phyloP scores from a whole-genome alignment of 2,797 vertebrate species.

The Lagocephalus sceleratus region DNA sequence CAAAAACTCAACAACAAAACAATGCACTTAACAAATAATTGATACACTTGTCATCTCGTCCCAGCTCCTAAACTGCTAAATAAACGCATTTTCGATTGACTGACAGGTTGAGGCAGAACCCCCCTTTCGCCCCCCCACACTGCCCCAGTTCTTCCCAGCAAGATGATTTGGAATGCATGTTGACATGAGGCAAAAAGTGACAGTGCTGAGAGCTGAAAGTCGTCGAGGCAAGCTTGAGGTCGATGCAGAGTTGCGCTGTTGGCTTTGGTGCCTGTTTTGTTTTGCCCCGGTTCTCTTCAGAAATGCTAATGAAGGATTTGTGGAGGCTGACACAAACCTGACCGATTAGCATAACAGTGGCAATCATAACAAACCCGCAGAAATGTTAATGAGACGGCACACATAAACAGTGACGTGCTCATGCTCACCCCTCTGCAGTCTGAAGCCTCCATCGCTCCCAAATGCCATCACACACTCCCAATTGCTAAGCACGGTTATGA shows the following conservation, averaged over 20 bases:
- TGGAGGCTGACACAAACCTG: slow-evolving; percentile 39
- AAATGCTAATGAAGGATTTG: slow-evolving; percentile 63
- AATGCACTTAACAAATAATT: slow-evolving; percentile 1
- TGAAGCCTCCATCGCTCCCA: background rate
- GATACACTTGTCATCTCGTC: slow-evolving; percentile 1
- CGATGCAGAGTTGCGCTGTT: slow-evolving; percentile 38
- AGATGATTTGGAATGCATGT: slow-evolving; percentile 16
- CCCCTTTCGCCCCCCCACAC: slow-evolving; percentile 35
- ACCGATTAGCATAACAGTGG: slow-evolving; percentile 62
- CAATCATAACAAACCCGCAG: slow-evolving; percentile 36
- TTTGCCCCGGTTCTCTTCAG: slow-evolving; percentile 57
- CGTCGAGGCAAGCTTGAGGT: slow-evolving; percentile 36
- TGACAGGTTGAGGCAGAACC: slow-evolving; percentile 48
- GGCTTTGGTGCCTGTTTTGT: slow-evolving; percentile 48
- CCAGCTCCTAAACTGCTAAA: slow-evolving; percentile 19
- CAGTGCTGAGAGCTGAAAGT: slow-evolving; percentile 53
- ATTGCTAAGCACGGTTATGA: too few species aligned
- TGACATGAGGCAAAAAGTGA: slow-evolving; percentile 29
- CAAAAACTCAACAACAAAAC: background rate
- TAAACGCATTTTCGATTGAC: slow-evolving; percentile 47
- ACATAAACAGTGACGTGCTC: slow-evolving; percentile 8
- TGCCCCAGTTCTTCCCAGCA: slow-evolving; percentile 45
- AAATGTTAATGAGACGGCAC: slow-evolving; percentile 8
- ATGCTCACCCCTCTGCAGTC: slow-evolving; percentile 2
- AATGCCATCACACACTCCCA: background rate